These are phyloP conservation scores for Dioctria rufipes DNA, from an alignment of 2,888 invertebrate genomes.

Conservation along the genomic window DNA sequence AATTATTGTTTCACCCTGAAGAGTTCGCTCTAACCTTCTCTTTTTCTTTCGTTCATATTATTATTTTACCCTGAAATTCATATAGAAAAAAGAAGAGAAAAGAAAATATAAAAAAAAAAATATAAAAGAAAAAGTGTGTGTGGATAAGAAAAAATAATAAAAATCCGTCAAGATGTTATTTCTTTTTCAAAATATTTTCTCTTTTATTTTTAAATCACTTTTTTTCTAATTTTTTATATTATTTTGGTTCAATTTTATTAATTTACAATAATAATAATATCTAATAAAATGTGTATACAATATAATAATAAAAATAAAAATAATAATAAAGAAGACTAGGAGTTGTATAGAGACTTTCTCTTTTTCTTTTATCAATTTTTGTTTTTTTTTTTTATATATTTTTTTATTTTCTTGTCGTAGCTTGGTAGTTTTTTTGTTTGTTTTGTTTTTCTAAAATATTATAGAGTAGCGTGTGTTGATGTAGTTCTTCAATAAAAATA, in stretches of 20 bases:
- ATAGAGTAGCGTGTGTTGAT: not conserved
- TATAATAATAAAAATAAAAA: constrained; percentile 8
- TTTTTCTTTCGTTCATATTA: too few species aligned
- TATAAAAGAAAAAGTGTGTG: too few species aligned
- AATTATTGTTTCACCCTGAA: too few species aligned
- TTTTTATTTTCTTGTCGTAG: not conserved
- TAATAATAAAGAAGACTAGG: constrained; percentile 52
- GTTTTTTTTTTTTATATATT: constrained; percentile 22
- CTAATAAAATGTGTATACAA: not conserved
- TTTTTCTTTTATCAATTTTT: constrained; percentile 28
- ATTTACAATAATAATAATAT: not conserved
- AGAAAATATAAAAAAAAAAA: too few species aligned
- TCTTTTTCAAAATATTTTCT: constrained; percentile 50
- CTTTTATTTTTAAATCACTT: constrained; percentile 50
- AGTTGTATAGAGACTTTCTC: constrained; percentile 47
- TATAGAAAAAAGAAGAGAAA: too few species aligned
- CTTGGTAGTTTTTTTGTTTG: too few species aligned
- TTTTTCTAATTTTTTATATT: constrained; percentile 32
- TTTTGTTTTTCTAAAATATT: too few species aligned
- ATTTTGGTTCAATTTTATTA: constrained; percentile 26
- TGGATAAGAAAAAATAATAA: constrained; percentile 15
- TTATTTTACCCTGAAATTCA: too few species aligned
- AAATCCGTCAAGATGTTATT: not conserved
- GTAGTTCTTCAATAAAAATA: constrained; percentile 28
- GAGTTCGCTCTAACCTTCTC: too few species aligned